A percentile compares a stretch with the other conserved stretches of the same genome.
Evolutionary conservation across 2,888 invertebrate genomes (phyloP).

Genomic region (Erebia epiphron): DNA sequence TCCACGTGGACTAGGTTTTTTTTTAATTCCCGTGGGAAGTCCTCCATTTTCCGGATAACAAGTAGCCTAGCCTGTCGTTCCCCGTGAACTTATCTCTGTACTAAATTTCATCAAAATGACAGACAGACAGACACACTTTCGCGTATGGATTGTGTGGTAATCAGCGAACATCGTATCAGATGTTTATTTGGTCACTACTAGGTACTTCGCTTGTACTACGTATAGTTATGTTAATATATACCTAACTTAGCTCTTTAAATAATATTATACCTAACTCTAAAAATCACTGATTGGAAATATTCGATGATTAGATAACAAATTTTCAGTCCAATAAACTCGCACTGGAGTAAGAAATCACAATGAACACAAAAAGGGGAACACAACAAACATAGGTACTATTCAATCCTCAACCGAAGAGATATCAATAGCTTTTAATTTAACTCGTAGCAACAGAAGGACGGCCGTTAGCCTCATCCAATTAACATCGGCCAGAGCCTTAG

Average conservation of each 20-base stretch:
- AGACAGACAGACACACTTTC: too few relatives aligned
- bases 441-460: conserved; percentile 37
- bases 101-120: too few relatives aligned
- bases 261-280: not conserved
- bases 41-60: too few relatives aligned
- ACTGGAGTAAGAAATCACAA: not conserved
- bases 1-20: too few relatives aligned
- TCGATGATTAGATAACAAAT: not conserved
- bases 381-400: conserved; percentile 15
- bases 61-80: too few relatives aligned
- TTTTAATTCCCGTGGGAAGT: too few relatives aligned
- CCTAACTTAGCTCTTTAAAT: not conserved
- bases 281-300: not conserved
- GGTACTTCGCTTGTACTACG: too few relatives aligned
- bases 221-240: too few relatives aligned
- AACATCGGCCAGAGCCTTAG: conserved; percentile 38
- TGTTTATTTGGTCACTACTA: too few relatives aligned
- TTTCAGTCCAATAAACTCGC: not conserved
- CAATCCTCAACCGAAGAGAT: conserved; percentile 14
- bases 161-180: too few relatives aligned
- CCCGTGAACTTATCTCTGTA: too few relatives aligned
- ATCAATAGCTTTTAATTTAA: conserved; percentile 33
- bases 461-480: conserved; percentile 51
- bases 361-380: conserved; percentile 33
- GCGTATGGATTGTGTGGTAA: too few relatives aligned